These are phyloP conservation scores for Eucriotettix oculatus DNA, from an alignment of 2,888 invertebrate species.

Conservation along the genomic window DNA sequence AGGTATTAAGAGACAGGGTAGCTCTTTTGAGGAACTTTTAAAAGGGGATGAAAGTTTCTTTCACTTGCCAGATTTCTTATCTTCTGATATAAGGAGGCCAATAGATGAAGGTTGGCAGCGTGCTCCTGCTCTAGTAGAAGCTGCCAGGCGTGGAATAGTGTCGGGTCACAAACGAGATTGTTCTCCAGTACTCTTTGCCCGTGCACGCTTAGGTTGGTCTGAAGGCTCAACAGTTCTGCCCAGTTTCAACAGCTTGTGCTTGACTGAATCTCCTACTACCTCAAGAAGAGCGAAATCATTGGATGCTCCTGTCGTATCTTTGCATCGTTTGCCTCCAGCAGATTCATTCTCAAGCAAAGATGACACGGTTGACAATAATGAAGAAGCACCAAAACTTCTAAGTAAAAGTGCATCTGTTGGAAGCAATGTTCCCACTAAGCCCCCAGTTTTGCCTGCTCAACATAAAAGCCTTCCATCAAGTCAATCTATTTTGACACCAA, in stretches of 20 bases:
- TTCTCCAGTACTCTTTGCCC: conserved; percentile 61
- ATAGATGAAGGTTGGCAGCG: not conserved
- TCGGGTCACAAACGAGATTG: conserved; percentile 37
- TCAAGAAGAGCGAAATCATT: conserved; percentile 67
- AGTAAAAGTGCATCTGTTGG: not conserved
- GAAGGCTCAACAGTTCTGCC: conserved; percentile 67
- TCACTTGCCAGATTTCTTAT: not conserved
- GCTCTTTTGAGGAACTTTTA: not conserved
- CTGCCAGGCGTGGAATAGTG: not conserved
- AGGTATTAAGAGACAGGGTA: not conserved
- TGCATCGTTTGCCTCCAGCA: conserved; percentile 61
- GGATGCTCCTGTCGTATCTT: conserved; percentile 66
- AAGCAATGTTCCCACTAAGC: not conserved
- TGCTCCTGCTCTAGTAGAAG: not conserved
- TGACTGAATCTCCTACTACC: conserved; percentile 53
- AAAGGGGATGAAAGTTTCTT: not conserved
- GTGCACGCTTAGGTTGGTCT: conserved; percentile 62
- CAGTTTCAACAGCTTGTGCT: conserved; percentile 51
- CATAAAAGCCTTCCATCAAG: not conserved
- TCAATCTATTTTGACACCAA: conserved; percentile 10
- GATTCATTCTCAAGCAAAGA: conserved; percentile 81
- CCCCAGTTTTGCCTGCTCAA: not conserved
- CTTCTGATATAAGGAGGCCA: not conserved
- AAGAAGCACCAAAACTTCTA: conserved; percentile 20
- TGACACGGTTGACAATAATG: conserved; percentile 62